Evolutionary conservation across 92 coral and sea anemone genomes (phyloP).

Genomic region (Paragorgia papillata): DNA sequence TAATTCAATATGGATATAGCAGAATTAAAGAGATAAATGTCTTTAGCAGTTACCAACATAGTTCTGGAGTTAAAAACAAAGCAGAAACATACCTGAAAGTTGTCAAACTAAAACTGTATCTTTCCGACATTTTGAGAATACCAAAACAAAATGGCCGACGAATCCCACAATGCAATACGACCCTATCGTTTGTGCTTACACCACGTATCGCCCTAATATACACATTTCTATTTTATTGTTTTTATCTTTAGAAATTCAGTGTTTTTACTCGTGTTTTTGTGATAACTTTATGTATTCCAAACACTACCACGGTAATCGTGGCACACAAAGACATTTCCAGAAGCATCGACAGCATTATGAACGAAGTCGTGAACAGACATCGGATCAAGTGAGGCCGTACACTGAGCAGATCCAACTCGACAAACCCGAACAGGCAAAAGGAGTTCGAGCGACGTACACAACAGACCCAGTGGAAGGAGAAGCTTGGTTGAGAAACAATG

Average conservation of each 20-base stretch:
- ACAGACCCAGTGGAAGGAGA: constrained; percentile 72
- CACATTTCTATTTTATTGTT: no score
- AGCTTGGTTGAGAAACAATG: constrained; percentile 82
- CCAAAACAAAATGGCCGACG: neutral
- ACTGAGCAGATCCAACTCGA: constrained; percentile 2
- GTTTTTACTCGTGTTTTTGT: no score
- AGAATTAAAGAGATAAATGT: no score
- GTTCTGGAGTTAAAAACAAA: neutral
- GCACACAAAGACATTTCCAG: neutral
- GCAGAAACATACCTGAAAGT: constrained; percentile 84
- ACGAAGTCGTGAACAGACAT: neutral
- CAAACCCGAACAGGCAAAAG: constrained; percentile 77
- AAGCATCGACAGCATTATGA: neutral
- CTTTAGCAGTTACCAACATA: neutral
- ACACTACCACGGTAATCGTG: neutral
- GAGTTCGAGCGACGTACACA: constrained; percentile 76
- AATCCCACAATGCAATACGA: constrained; percentile 73
- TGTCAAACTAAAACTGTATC: constrained; percentile 99
- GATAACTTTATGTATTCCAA: neutral
- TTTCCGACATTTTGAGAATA: constrained; percentile 90
- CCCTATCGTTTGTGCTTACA: neutral
- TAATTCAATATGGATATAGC: no score
- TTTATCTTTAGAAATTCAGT: no score
- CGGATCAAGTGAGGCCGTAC: neutral
- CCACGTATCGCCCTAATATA: neutral